Percentiles rank a stretch among this genome's conserved stretches.
Evolutionary conservation across 2,797 vertebrate species (phyloP).

Genomic region (Thunnus albacares): DNA sequence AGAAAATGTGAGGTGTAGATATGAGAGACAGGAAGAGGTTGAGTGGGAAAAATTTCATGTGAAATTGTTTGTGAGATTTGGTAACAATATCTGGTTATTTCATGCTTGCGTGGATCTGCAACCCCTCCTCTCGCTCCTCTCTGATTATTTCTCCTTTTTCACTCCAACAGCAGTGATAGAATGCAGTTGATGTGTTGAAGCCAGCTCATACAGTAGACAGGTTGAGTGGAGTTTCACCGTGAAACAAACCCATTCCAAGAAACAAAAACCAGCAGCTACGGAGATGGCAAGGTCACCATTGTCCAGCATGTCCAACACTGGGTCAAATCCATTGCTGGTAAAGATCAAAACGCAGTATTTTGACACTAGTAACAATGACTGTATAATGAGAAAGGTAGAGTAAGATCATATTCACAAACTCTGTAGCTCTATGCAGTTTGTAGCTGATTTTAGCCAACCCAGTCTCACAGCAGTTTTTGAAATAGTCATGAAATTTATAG

Average conservation of each 20-base stretch:
- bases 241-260: constrained; percentile 2
- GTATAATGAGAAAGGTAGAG: background rate
- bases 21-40: constrained; percentile 34
- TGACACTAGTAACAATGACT: background rate
- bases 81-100: constrained; percentile 69
- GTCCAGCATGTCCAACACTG: too few relatives aligned
- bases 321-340: background rate
- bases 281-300: background rate
- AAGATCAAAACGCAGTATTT: background rate
- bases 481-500: too few relatives aligned
- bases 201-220: background rate
- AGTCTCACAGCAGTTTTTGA: too few relatives aligned
- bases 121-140: background rate
- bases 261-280: background rate
- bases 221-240: background rate
- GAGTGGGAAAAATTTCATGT: constrained; percentile 70
- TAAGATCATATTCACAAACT: too few relatives aligned
- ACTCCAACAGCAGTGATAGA: background rate
- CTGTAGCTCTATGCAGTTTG: too few relatives aligned
- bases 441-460: too few relatives aligned
- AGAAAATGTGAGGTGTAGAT: constrained; percentile 36
- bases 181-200: background rate
- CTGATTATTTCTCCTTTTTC: constrained; percentile 34
- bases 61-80: constrained; percentile 69
- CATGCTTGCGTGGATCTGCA: constrained; percentile 46